Evolutionary conservation across 2,888 invertebrate genomes (phyloP).

Genomic region (Mantis religiosa): DNA sequence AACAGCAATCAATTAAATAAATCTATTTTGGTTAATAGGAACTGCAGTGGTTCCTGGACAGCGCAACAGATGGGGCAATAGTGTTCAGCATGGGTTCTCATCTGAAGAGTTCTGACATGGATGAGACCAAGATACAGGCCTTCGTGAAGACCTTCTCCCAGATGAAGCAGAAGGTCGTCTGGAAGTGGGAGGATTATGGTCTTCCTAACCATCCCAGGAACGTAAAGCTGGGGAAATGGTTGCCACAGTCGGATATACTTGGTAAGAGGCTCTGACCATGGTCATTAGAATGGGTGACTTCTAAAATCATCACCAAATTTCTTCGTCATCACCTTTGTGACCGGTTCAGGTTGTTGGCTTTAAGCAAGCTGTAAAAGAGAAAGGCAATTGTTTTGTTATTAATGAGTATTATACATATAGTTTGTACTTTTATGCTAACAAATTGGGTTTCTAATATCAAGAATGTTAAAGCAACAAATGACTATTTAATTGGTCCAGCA

Average conservation of each 20-base stretch:
- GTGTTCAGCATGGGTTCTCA: conserved; percentile 37
- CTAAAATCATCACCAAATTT: too few species aligned
- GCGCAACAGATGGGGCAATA: conserved; percentile 34
- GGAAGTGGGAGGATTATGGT: conserved; percentile 37
- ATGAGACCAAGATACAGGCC: conserved; percentile 29
- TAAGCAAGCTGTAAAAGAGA: too few species aligned
- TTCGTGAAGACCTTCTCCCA: conserved; percentile 36
- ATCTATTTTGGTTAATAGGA: conserved; percentile 34
- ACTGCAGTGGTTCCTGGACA: conserved; percentile 33
- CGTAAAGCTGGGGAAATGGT: conserved; percentile 37
- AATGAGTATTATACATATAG: too few species aligned
- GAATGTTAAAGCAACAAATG: too few species aligned
- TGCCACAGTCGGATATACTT: conserved; percentile 39
- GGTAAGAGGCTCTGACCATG: conserved; percentile 39
- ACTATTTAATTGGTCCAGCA: too few species aligned
- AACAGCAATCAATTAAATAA: too few species aligned
- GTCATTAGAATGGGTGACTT: too few species aligned
- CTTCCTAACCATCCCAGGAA: conserved; percentile 36
- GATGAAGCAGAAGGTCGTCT: conserved; percentile 37
- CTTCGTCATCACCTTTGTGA: too few species aligned
- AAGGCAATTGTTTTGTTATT: too few species aligned
- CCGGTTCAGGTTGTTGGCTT: too few species aligned
- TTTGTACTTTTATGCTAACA: too few species aligned
- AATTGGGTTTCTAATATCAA: too few species aligned
- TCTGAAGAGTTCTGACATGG: conserved; percentile 32